A percentile compares a stretch with the other conserved stretches of the same genome.
phyloP scores from a whole-genome alignment of 2,888 invertebrate genomes.

The Pegoplata infirma region DNA sequence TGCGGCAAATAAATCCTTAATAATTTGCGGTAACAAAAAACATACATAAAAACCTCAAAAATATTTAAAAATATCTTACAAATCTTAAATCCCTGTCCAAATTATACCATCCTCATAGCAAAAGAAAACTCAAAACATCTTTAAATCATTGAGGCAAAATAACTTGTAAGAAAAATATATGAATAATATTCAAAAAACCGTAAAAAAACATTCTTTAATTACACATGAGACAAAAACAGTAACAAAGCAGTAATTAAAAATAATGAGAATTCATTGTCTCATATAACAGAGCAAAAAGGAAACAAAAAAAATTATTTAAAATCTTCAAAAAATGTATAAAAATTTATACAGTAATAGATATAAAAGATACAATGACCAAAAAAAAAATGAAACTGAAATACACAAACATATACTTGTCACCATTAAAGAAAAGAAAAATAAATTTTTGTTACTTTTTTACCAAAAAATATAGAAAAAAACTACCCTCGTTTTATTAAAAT shows the following conservation, averaged over 20 bases:
- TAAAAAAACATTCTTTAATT: slow-evolving; percentile 60
- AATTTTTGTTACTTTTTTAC: neutral
- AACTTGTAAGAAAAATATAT: slow-evolving; percentile 12
- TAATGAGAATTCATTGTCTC: slow-evolving; percentile 70
- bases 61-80: neutral
- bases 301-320: slow-evolving; percentile 25
- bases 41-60: too few relatives aligned
- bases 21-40: too few relatives aligned
- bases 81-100: neutral
- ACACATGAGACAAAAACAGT: slow-evolving; percentile 55
- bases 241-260: slow-evolving; percentile 65
- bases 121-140: neutral
- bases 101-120: too few relatives aligned
- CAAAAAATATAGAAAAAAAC: neutral
- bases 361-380: slow-evolving; percentile 48
- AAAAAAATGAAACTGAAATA: too few relatives aligned
- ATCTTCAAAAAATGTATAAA: slow-evolving; percentile 27
- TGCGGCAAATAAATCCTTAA: too few relatives aligned
- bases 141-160: neutral
- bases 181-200: slow-evolving; percentile 42
- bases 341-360: slow-evolving; percentile 42
- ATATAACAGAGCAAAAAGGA: slow-evolving; percentile 25
- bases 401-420: slow-evolving; percentile 43
- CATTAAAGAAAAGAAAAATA: slow-evolving; percentile 31
- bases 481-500: slow-evolving; percentile 21